These are phyloP conservation scores for Diadromus collaris DNA, from an alignment of 2,888 invertebrate species.

Conservation along the genomic window DNA sequence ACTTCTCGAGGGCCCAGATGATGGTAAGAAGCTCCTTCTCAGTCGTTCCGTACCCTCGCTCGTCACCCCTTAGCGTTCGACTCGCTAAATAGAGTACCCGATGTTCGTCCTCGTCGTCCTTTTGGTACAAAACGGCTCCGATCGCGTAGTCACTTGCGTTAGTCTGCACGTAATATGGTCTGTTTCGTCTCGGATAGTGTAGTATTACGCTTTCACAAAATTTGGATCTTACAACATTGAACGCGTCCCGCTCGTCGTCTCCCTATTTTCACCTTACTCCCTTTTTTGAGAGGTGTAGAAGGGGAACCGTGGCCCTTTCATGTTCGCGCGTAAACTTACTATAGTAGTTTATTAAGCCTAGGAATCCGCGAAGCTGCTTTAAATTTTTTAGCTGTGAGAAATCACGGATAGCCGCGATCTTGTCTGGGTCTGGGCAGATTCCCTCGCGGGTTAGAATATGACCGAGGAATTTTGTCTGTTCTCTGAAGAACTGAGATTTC, in stretches of 20 bases:
- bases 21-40: too few species aligned
- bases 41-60: background rate
- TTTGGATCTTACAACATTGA: background rate
- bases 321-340: too few species aligned
- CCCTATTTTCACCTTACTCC: background rate
- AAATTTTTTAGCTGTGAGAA: slow-evolving; percentile 8
- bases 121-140: background rate
- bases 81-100: background rate
- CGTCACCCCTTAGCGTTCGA: background rate
- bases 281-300: background rate
- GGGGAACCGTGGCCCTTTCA: background rate
- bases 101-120: background rate
- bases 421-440: background rate
- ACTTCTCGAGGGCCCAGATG: background rate
- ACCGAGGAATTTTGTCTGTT: slow-evolving; percentile 26
- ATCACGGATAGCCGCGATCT: slow-evolving; percentile 2
- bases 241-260: background rate
- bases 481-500: slow-evolving; percentile 29
- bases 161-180: background rate
- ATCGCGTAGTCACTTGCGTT: background rate
- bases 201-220: background rate
- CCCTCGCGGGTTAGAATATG: slow-evolving; percentile 4
- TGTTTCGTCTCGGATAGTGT: background rate
- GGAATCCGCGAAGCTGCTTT: slow-evolving; percentile 31
- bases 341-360: too few species aligned